Evolutionary conservation across 2,888 invertebrate genomes (phyloP).

Genomic region (Polyommatus iphigenia): DNA sequence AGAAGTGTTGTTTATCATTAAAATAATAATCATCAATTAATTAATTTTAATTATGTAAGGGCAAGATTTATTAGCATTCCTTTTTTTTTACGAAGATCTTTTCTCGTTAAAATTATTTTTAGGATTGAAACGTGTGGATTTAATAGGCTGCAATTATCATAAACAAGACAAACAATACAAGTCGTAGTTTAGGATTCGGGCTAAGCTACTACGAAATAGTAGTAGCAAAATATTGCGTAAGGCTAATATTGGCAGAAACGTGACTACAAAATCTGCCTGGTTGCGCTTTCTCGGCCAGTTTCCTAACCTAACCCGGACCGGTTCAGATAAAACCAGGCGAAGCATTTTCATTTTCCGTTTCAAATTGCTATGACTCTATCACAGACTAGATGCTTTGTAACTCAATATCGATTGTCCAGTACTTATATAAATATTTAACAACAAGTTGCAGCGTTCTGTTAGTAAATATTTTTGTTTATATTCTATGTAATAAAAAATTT

Average conservation of each 20-base stretch:
- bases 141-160: neutral
- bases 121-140: neutral
- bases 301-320: neutral
- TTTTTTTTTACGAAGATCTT: neutral
- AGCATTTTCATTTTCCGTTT: neutral
- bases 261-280: neutral
- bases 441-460: no score
- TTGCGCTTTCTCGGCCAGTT: neutral
- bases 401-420: no score
- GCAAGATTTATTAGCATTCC: neutral
- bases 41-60: neutral
- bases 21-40: neutral
- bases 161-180: neutral
- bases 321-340: conserved; percentile 3
- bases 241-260: conserved; percentile 6
- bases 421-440: no score
- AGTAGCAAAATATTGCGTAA: conserved; percentile 2
- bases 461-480: no score
- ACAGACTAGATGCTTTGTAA: no score
- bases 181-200: neutral
- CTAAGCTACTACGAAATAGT: neutral
- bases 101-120: neutral
- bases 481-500: no score
- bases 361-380: neutral
- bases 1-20: neutral